Evolutionary conservation across 1,140 invertebrate species (phyloP), one percentile per base, ranked within the genome.

Genomic region (Eupristina koningsbergeri): DNA sequence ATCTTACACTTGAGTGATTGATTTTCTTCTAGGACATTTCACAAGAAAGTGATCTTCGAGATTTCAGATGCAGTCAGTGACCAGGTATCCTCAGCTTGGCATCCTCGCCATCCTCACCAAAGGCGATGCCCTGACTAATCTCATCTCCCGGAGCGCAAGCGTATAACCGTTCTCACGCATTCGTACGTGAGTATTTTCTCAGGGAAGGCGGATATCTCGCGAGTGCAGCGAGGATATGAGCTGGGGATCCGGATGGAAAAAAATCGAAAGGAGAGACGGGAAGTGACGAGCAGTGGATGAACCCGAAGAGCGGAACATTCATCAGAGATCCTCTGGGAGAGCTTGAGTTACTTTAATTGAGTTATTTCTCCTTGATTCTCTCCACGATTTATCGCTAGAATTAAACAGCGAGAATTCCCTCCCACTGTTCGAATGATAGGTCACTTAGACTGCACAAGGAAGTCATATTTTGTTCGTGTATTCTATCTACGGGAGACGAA

Each of bases 121-220:
- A 31, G 3, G 31, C 61, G 29, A 31, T 8, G 13, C 29, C 34
- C 0, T 13, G 11, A 13, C 31, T 64, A 64, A 47, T 74, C 71
- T 74, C 45, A 74, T 74, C 71, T 74, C 71, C 19, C 15, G 13
- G 39, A 22, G 31, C 29, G 31, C 6, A 76, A 31, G 34, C 53
- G 45, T 61, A 50, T 34, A 41, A 50, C 22, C 45, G n/a, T 67
- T 80, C 61, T 80, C 77, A 80, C 77, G 63, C 80, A 36, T 58
- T 17, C 29, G 5, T 34, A 26, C 80, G 80, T 81, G 69, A 81
- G 80, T 81, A 81, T 81, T 81, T 81, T 81, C 69, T 74, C 80
- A 81, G 58, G 41, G 61, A 67, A 67, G 77, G 36, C 39, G 36
- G 19, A 64, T n/a, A 80, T 53, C 22, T 34, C 47, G 19, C 53